Evolutionary conservation across 2,888 invertebrate species (phyloP).

Genomic region (Creontiades dilutus): DNA sequence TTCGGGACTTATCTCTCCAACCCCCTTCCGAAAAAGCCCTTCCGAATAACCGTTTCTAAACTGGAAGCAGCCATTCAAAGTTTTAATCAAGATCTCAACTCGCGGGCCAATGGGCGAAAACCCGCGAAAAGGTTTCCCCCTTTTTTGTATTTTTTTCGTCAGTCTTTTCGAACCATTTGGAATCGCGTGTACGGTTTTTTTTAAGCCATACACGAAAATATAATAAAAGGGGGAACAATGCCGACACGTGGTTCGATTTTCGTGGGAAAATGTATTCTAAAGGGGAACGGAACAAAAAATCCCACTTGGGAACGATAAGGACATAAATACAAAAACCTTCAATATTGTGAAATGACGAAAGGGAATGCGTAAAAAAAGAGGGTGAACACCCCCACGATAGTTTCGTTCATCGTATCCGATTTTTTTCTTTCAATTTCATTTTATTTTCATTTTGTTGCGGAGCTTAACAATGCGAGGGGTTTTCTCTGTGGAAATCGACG

Average conservation of each 20-base stretch:
- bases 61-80: constrained; percentile 20
- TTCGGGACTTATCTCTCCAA: background rate
- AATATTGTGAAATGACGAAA: background rate
- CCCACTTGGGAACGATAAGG: background rate
- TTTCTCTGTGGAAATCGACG: constrained; percentile 2
- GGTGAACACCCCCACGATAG: background rate
- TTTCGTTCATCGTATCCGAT: background rate
- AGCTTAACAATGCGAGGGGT: background rate
- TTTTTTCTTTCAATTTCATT: too few relatives aligned
- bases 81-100: constrained; percentile 25
- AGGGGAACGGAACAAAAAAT: constrained; percentile 11
- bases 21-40: constrained; percentile 14
- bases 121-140: background rate
- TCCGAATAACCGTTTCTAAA: background rate
- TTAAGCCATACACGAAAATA: background rate
- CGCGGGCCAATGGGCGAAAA: background rate
- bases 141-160: background rate
- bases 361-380: background rate
- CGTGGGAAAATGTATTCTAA: constrained; percentile 5
- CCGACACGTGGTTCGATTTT: background rate
- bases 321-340: constrained; percentile 17
- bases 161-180: background rate
- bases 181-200: background rate
- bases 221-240: background rate
- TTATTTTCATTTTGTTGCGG: background rate